A percentile compares a stretch with the other conserved stretches of the same genome.
Conservation (phyloP, 1,140 invertebrate genomes). For the Dryas iulia region DNA sequence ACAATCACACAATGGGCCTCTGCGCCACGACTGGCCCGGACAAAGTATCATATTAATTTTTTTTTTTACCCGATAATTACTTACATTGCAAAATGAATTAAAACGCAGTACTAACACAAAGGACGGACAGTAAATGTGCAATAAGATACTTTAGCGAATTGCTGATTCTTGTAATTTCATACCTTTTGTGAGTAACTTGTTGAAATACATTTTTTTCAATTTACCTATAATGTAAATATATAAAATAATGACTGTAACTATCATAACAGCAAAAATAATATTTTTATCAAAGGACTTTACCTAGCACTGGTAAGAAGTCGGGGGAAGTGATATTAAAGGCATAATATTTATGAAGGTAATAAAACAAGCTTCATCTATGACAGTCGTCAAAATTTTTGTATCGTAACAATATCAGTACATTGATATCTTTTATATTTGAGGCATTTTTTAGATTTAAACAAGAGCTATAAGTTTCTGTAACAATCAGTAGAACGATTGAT, state of each 20-base stretch:
- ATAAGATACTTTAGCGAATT: conserved; percentile 41
- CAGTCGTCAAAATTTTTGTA: conserved; percentile 29
- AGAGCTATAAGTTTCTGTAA: conserved; percentile 46
- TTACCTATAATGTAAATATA: background rate
- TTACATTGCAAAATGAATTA: background rate
- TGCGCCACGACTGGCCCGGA: no score
- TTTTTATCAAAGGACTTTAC: background rate
- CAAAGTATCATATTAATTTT: no score
- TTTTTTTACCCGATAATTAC: no score
- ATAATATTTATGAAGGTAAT: conserved; percentile 35
- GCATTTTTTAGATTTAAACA: conserved; percentile 41
- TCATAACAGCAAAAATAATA: background rate
- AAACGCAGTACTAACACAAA: background rate
- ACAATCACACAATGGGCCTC: no score
- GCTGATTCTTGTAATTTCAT: conserved; percentile 49
- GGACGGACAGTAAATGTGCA: background rate
- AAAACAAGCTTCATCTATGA: conserved; percentile 31
- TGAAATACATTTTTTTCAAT: background rate
- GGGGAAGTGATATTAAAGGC: conserved; percentile 22
- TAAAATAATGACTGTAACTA: no score
- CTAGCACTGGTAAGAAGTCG: conserved; percentile 9
- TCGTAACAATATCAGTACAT: conserved; percentile 21
- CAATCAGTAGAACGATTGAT: conserved; percentile 70
- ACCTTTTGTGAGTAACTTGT: conserved; percentile 4
- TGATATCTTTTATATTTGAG: conserved; percentile 12